phyloP scores from a whole-genome alignment of 2,113 vertebrate genomes.

The Saccopteryx bilineata region DNA sequence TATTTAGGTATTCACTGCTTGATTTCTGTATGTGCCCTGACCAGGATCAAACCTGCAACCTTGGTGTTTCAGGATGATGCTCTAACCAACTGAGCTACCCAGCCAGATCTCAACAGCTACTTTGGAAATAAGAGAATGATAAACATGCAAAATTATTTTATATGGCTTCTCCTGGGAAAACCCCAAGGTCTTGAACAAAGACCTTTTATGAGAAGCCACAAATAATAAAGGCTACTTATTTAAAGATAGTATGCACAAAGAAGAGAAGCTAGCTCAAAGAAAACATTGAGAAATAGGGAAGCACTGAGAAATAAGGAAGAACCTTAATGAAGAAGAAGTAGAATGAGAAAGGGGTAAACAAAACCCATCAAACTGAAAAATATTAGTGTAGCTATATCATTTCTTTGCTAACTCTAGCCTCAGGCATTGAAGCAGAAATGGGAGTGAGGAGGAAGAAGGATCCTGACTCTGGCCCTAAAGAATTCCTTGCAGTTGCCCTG shows the following conservation, averaged over 20 bases:
- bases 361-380: background rate
- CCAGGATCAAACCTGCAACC: too few species aligned
- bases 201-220: slow-evolving; percentile 33
- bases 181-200: slow-evolving; percentile 43
- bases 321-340: background rate
- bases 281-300: slow-evolving; percentile 35
- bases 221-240: slow-evolving; percentile 20
- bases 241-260: background rate
- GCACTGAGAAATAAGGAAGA: slow-evolving; percentile 45
- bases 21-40: too few species aligned
- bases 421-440: background rate
- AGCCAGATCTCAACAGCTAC: background rate
- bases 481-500: background rate
- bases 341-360: background rate
- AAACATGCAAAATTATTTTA: slow-evolving; percentile 16
- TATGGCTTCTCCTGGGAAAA: slow-evolving; percentile 21
- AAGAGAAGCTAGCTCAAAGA: slow-evolving; percentile 4
- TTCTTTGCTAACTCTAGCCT: slow-evolving; percentile 14
- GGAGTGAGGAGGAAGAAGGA: background rate
- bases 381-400: background rate
- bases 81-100: too few species aligned
- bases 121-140: slow-evolving; percentile 47
- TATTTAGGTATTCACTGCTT: too few species aligned
- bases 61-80: too few species aligned
- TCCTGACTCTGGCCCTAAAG: background rate